Evolutionary conservation across 2,888 invertebrate species (phyloP).

Genomic region (Cryptophagus acutangulus): DNA sequence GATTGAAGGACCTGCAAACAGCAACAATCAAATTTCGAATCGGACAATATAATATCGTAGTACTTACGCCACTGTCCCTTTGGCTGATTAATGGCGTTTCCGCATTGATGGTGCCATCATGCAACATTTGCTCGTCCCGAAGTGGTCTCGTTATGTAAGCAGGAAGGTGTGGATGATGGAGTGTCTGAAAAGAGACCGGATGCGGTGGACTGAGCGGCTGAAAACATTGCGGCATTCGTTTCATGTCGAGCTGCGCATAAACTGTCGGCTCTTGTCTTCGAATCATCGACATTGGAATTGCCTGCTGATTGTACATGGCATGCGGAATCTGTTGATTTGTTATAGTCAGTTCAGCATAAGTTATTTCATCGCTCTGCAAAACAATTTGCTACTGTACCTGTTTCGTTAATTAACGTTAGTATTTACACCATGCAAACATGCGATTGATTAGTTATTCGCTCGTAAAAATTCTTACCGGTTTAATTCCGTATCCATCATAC

Average conservation of each 20-base stretch:
- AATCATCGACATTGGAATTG: conserved; percentile 47
- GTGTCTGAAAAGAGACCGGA: conserved; percentile 45
- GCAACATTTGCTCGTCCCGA: conserved; percentile 39
- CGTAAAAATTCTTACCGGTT: conserved; percentile 39
- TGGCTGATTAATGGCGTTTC: conserved; percentile 44
- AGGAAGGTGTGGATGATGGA: conserved; percentile 44
- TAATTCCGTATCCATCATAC: conserved; percentile 41
- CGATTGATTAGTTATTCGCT: neutral
- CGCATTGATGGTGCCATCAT: conserved; percentile 39
- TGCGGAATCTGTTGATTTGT: conserved; percentile 45
- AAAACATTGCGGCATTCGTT: conserved; percentile 38
- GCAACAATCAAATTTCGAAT: no score
- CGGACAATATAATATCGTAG: no score
- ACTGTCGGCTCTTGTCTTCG: conserved; percentile 52
- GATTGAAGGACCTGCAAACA: conserved; percentile 40
- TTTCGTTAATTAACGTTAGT: no score
- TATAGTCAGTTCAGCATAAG: conserved; percentile 54
- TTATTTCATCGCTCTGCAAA: conserved; percentile 52
- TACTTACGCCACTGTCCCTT: conserved; percentile 42
- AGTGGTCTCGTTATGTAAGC: conserved; percentile 42
- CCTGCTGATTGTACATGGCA: conserved; percentile 45
- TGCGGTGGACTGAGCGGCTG: conserved; percentile 45
- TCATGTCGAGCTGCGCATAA: conserved; percentile 53
- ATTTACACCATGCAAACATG: no score
- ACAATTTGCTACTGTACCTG: neutral